Evolutionary conservation across 2,888 invertebrate species (phyloP), one percentile per base, ranked within the genome.

Genomic region (Gortyna flavago): DNA sequence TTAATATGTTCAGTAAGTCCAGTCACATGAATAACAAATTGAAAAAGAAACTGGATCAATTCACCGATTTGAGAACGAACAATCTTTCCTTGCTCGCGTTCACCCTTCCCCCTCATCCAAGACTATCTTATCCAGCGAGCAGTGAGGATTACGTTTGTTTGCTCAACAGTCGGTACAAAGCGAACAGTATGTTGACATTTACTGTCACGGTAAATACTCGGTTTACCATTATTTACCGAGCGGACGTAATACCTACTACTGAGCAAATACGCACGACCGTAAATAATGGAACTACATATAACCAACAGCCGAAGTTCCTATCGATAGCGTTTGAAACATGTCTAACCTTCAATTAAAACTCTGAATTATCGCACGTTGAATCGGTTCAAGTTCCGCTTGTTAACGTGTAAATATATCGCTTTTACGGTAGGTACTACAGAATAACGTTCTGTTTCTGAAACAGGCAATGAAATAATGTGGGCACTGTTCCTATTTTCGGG

Each of bases 121-220:
- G 87, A 88, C 90, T 89, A 89, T 90, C 88, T 89, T 88, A 89
- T 90, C 83, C 88, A 81, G 83, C 70, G 77, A 87, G 86, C 89
- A 87, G 90, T 86, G 85, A 87, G 91, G 92, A 91, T 92, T 94
- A 95, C 93, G 92, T 93, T 93, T 96, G 95, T 96, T 96, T 96
- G 93, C 93, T 88, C 90, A 89, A 87, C 90, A 94, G 92, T 92
- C 91, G 91, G 93, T 94, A 94, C 94, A 95, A 96, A 95, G 95
- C 93, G 95, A 93, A 93, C 95, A 94, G 91, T 94, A 92, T 95
- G 94, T 96, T 95, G 95, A 96, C 95, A 93, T 93, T 93, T 90
- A 92, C 95, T 94, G 95, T 94, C 93, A 94, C 90, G 80, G 95
- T 93, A 95, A 95, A 96, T 94, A 96, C 93, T 93, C 92, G 93